phyloP scores from a whole-genome alignment of 2,797 vertebrate species.

The Sarcoramphus papa region DNA sequence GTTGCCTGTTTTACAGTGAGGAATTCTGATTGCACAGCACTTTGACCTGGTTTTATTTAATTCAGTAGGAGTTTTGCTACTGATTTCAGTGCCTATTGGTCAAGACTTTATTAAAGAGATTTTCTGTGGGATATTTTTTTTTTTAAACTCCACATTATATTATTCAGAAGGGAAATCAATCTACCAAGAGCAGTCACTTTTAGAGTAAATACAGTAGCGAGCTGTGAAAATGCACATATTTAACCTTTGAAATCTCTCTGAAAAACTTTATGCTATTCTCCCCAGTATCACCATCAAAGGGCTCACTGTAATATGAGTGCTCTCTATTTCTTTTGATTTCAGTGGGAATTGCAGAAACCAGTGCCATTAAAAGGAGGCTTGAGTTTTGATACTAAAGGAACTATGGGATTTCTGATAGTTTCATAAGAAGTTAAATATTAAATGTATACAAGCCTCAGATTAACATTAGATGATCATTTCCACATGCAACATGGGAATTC shows the following conservation, averaged over 20 bases:
- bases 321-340: neutral
- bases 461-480: conserved; percentile 31
- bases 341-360: neutral
- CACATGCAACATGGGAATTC: neutral
- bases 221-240: neutral
- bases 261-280: neutral
- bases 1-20: neutral
- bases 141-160: neutral
- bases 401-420: neutral
- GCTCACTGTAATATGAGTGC: neutral
- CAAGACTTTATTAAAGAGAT: neutral
- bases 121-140: neutral
- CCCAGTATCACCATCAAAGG: neutral
- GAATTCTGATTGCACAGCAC: neutral
- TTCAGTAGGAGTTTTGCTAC: neutral
- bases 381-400: neutral
- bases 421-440: neutral
- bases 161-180: neutral
- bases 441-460: neutral
- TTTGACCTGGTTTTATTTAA: neutral
- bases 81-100: neutral
- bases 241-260: neutral
- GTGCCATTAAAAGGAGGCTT: neutral
- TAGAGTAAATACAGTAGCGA: neutral
- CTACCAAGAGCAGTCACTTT: neutral